phyloP scores from a whole-genome alignment of 2,113 vertebrate genomes.

The Helogale parvula region DNA sequence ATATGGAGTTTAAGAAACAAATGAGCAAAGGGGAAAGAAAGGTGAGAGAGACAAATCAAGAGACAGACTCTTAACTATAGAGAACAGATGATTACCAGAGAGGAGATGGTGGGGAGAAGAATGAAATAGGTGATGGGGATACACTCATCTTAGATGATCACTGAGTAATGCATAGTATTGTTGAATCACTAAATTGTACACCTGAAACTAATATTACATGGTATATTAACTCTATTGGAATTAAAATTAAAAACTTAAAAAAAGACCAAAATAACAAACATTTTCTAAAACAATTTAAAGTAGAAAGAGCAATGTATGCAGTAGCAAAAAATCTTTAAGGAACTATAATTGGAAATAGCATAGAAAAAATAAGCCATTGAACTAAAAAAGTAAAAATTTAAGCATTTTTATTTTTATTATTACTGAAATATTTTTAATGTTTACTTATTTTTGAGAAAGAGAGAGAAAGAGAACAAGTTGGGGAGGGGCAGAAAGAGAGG shows the following conservation, averaged over 20 bases:
- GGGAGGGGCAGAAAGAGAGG: no score
- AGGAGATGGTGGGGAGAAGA: neutral
- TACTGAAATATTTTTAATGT: no score
- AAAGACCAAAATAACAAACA: neutral
- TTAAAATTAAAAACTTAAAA: neutral
- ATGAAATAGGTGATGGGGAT: neutral
- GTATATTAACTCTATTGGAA: neutral
- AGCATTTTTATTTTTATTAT: neutral
- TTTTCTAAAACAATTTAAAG: neutral
- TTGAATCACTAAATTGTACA: neutral
- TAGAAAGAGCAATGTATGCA: neutral
- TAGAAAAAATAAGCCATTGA: neutral
- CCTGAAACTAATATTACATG: neutral
- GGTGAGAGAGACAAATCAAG: neutral
- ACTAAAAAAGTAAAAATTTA: neutral
- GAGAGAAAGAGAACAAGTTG: no score
- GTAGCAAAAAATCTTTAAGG: neutral
- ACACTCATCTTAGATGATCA: neutral
- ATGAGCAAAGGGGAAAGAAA: no score
- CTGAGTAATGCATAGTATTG: neutral
- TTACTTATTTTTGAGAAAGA: no score
- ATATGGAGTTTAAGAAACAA: no score
- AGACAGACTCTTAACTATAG: neutral
- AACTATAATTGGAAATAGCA: neutral
- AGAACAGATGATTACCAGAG: neutral